A percentile compares a stretch with the other conserved stretches of the same genome.
These are phyloP conservation scores for Hippocampus mohnikei DNA, from an alignment of 2,113 vertebrate genomes.

Conservation along the genomic window DNA sequence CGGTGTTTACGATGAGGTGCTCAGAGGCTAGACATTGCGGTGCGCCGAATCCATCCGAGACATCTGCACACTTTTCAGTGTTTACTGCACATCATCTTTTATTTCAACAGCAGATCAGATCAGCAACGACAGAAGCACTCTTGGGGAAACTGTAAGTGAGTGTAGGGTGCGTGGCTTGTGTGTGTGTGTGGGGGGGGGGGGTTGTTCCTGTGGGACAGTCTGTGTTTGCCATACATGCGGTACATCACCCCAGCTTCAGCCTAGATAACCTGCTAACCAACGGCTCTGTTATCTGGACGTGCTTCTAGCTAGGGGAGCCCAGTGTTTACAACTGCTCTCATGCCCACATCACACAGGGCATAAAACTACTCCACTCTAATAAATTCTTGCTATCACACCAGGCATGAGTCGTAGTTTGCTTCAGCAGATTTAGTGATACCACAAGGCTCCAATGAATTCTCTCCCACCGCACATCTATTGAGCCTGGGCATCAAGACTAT, in stretches of 20 bases:
- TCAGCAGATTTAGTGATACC: conserved; percentile 48
- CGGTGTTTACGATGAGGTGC: not conserved
- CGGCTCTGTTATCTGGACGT: conserved; percentile 40
- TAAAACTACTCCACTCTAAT: conserved; percentile 34
- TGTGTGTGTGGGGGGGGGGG: not conserved
- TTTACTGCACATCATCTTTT: conserved; percentile 36
- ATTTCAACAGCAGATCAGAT: conserved; percentile 39
- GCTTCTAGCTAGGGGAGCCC: conserved; percentile 17
- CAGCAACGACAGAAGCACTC: conserved; percentile 21
- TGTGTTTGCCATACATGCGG: conserved; percentile 28
- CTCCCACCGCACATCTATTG: conserved; percentile 32
- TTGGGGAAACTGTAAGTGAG: conserved; percentile 8
- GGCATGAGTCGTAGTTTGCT: conserved; percentile 42
- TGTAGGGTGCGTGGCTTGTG: not conserved
- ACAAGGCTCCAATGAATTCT: conserved; percentile 57
- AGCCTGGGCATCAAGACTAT: conserved; percentile 25
- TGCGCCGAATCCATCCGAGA: conserved; percentile 16
- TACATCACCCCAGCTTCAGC: conserved; percentile 35
- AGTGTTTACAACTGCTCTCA: conserved; percentile 51
- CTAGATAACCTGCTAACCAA: conserved; percentile 47
- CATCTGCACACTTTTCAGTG: conserved; percentile 5
- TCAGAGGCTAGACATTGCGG: not conserved
- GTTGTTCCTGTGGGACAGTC: not conserved
- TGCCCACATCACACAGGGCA: conserved; percentile 38
- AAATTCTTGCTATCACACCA: conserved; percentile 45